Base-by-base conservation (phyloP, 1,140 invertebrate genomes). In the Goniozus legneri region DNA sequence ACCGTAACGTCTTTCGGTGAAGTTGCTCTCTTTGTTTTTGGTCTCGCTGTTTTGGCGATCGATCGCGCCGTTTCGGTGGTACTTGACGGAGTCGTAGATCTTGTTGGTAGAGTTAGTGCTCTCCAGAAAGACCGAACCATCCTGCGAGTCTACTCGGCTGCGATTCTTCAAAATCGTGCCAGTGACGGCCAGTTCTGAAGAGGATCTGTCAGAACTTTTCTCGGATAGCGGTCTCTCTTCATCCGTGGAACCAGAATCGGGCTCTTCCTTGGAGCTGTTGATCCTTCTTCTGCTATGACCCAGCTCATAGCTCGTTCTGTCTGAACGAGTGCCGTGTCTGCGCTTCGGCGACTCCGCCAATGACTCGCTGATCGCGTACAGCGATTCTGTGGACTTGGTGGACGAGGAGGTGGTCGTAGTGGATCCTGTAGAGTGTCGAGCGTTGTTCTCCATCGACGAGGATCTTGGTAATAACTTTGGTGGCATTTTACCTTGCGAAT, bases 331-430 rank as follows among this genome's bases (percentile, higher is more conserved):
- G n/a, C 7, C 6, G 13, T n/a, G n/a, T n/a, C n/a, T n/a, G n/a
- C n/a, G n/a, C 3, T 33, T 20, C 7, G 47, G 0, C 19, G 20
- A 12, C 33, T 12, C 2, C 16, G 1, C 16, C 8, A n/a, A 50
- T 32, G 60, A 56, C 14, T 70, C 65, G 41, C 62, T 63, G 37
- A 69, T 70, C 2, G 68, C 65, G 41, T 62, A 67, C 1, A 70
- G 40, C 0, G 69, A 73, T 24, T 74, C 71, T 0, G 60, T 69
- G 2, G 70, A 73, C 36, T 66, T 67, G 0, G 69, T 71, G n/a
- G n/a, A n/a, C 0, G 67, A 71, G 2, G 63, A 62, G 0, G 64
- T 66, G 0, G 65, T 64, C 6, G 54, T 60, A 0, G 52, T 54
- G n/a, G 69, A 71, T 10, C 70, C 62, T 0, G 63, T 66, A 8